Evolutionary conservation across 1,140 invertebrate species (phyloP).

Genomic region (Drusus annulatus): DNA sequence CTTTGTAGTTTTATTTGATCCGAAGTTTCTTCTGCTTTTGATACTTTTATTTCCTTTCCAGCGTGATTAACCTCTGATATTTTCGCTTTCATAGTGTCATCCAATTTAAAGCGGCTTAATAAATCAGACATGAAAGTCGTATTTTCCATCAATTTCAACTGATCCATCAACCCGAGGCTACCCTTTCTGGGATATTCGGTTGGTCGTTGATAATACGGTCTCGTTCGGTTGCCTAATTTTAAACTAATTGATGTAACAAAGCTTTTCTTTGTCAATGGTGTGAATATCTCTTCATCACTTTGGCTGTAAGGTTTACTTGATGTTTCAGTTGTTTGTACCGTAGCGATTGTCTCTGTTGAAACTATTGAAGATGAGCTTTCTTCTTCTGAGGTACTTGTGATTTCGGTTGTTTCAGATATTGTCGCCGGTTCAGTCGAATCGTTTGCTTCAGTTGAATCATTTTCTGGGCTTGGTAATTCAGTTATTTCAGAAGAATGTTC

Average conservation of each 20-base stretch:
- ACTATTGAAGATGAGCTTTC: slow-evolving; percentile 1
- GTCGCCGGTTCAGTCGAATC: not conserved
- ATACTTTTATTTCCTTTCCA: slow-evolving; percentile 53
- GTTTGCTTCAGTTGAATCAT: slow-evolving; percentile 28
- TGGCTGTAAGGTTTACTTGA: slow-evolving; percentile 28
- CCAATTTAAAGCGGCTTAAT: slow-evolving; percentile 47
- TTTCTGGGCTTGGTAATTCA: not conserved
- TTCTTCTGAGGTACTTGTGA: not conserved
- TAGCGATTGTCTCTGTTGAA: not conserved
- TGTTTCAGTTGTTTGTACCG: slow-evolving; percentile 26
- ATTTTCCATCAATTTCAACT: slow-evolving; percentile 36
- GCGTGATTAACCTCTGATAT: slow-evolving; percentile 48
- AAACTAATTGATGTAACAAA: slow-evolving; percentile 65
- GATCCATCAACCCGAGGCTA: not conserved
- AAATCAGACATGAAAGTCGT: slow-evolving; percentile 45
- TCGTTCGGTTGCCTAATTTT: slow-evolving; percentile 61
- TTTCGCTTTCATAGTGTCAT: slow-evolving; percentile 43
- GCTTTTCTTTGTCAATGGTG: slow-evolving; percentile 63
- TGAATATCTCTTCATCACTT: slow-evolving; percentile 40
- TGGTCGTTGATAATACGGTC: slow-evolving; percentile 44
- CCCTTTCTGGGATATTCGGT: slow-evolving; percentile 32
- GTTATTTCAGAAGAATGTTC: slow-evolving; percentile 5
- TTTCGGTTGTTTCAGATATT: slow-evolving; percentile 28
- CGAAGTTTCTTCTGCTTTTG: slow-evolving; percentile 56
- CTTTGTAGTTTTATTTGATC: slow-evolving; percentile 6